Base-by-base conservation (phyloP, 2,113 vertebrate genomes). In the Prietella phreatophila region DNA sequence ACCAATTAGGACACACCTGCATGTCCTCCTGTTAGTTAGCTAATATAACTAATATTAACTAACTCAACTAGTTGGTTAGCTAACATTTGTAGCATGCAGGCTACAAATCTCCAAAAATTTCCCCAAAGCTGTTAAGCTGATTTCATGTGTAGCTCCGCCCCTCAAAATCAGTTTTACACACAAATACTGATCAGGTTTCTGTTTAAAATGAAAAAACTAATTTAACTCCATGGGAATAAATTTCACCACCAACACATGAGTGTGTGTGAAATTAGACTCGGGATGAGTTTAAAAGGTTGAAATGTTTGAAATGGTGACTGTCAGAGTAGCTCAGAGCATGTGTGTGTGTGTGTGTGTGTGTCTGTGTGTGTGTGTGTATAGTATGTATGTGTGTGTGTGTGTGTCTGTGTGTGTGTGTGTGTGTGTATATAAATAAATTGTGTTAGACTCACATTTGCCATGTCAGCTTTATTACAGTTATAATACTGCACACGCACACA, bases 401-500 rank as follows among this genome's bases (percentile, higher is more conserved):
- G 42, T 47, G 42, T 47, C 0, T 47, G 42, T 47, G 42, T 50
- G 9, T 50, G 47, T 50, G 47, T 50, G 47, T 50, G 47, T 19
- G 27, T 55, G 47, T 30, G 75, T n/a, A 25, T 55, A 14, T 79
- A 55, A 30, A 78, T 6, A 25, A 55, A 30, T 4, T 55, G 76
- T 30, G 50, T 55, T 15, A 15, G 6, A 53, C 6, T 79, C 39
- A 75, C 17, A 78, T 78, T 53, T 55, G 50, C 50, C 50, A 19
- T 55, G 76, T 79, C 76, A 79, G 47, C 47, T 79, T 79, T 79
- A 79, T 79, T 79, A 55, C 50, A 30, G 76, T 30, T 53, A 79
- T 79, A 55, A 79, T 58, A 69, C 2, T 39, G 9, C 33, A 73
- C 50, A 58, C 63, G 83, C 84, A 91, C 90, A 86, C 75, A 88